Evolutionary conservation across 2,797 vertebrate species (phyloP).

Genomic region (Parauchenoglanis punctatus): DNA sequence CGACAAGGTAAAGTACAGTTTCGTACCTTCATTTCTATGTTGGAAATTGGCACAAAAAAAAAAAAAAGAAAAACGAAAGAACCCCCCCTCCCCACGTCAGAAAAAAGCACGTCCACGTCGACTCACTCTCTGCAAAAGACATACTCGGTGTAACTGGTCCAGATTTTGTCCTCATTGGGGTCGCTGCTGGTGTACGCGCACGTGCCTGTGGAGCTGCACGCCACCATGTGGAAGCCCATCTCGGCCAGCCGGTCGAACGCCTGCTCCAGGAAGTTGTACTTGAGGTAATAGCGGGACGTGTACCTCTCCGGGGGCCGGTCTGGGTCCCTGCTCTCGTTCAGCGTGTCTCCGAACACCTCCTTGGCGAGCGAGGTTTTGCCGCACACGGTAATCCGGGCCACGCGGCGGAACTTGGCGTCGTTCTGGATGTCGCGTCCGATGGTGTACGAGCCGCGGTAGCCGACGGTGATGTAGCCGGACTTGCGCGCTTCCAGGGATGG

Average conservation of each 20-base stretch:
- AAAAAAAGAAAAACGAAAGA: too few species aligned
- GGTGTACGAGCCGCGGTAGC: slow-evolving; percentile 89
- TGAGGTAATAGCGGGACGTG: slow-evolving; percentile 91
- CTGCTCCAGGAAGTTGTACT: slow-evolving; percentile 93
- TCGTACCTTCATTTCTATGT: neutral
- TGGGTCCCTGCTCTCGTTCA: slow-evolving; percentile 91
- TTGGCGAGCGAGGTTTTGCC: slow-evolving; percentile 88
- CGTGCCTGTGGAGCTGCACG: slow-evolving; percentile 89
- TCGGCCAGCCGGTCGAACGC: slow-evolving; percentile 90
- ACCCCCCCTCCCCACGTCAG: too few species aligned
- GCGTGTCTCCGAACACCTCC: slow-evolving; percentile 91
- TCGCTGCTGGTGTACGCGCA: slow-evolving; percentile 85
- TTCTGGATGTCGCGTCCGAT: slow-evolving; percentile 90
- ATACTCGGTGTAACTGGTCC: slow-evolving; percentile 96
- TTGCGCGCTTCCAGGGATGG: slow-evolving; percentile 58
- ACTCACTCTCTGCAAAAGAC: slow-evolving; percentile 85
- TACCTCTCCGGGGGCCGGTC: slow-evolving; percentile 87
- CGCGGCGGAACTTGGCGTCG: slow-evolving; percentile 88
- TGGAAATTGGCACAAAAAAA: neutral
- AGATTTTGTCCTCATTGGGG: slow-evolving; percentile 90
- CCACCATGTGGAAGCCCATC: slow-evolving; percentile 89
- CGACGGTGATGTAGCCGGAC: slow-evolving; percentile 86
- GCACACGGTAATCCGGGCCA: slow-evolving; percentile 90
- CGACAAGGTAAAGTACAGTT: neutral
- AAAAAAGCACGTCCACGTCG: neutral